Base-by-base conservation (phyloP, 1,140 invertebrate species). In the Eubasilissa regina region DNA sequence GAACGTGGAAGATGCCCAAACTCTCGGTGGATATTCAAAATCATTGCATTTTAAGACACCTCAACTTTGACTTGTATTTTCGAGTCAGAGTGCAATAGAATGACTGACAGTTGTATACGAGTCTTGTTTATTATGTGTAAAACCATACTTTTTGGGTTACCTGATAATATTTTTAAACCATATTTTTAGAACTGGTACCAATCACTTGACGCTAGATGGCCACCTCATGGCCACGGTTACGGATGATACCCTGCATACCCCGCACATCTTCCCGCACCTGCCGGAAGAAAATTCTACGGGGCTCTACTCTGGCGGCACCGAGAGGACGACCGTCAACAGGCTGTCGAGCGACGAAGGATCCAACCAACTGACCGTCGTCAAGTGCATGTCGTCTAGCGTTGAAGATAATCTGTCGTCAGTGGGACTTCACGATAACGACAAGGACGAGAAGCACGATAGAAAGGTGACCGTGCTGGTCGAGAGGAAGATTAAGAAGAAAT, bases 201-300 rank as follows among this genome's bases (percentile, higher is more conserved):
- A 25, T 35, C 55, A 60, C 74, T 25, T 77, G 8, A 53, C 17
- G 0, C 58, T 81, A 43, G 75, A 79, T 25, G 48, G 73, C 0
- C 13, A 73, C 47, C 21, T 72, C 15, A 51, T 60, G 19, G 51
- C 21, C 3, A 70, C 58, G 12, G 11, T 35, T n/a, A 4, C 77
- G 1, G 86, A 88, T 58, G 88, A 89, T 45, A 85, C 84, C 0
- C 83, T 89, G 0, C 88, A 89, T 81, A 89, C 88, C 0, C 82
- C 82, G 11, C 80, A 81, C 58, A 81, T 83, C 43, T 83, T 83
- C 74, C 82, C 82, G 0, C 82, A 83, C 60, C 48, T 83, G 47
- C 44, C 82, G 8, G 80, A 83, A 6, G 75, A 83, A 21, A 78
- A 64, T 53, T 15, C 51, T 35, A 45, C 68, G 1, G 53, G 19